Conservation (phyloP, 2,113 vertebrate species). For the Otis tarda region DNA sequence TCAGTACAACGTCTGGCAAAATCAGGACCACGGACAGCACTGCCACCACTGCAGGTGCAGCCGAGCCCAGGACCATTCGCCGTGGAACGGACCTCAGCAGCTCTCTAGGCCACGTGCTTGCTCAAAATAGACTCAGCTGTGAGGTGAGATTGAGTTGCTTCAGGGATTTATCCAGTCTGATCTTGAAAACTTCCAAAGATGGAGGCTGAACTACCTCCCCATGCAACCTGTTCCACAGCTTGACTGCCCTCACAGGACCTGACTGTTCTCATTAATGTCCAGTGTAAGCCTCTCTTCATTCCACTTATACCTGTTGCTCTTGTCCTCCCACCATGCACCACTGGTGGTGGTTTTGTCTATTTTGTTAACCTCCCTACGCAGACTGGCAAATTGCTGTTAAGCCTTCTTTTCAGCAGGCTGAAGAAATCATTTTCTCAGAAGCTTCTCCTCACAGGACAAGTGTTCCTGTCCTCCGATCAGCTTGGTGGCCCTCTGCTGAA, state of each 20-base stretch:
- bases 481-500: neutral
- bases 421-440: neutral
- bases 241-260: neutral
- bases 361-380: neutral
- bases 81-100: neutral
- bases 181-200: neutral
- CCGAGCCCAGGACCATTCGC: fast-evolving
- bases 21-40: neutral
- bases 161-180: neutral
- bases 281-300: neutral
- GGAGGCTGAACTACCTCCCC: neutral
- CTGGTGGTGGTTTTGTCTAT: neutral
- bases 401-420: neutral
- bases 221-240: neutral
- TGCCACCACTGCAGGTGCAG: neutral
- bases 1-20: neutral
- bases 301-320: neutral
- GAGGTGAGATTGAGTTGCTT: neutral
- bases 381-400: neutral
- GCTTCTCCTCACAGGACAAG: neutral
- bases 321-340: neutral
- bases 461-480: neutral
- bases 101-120: neutral
- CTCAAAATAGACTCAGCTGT: neutral
- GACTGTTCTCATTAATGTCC: neutral